These are phyloP conservation scores for Latheticus oryzae DNA, from an alignment of 2,888 invertebrate species.

Conservation along the genomic window DNA sequence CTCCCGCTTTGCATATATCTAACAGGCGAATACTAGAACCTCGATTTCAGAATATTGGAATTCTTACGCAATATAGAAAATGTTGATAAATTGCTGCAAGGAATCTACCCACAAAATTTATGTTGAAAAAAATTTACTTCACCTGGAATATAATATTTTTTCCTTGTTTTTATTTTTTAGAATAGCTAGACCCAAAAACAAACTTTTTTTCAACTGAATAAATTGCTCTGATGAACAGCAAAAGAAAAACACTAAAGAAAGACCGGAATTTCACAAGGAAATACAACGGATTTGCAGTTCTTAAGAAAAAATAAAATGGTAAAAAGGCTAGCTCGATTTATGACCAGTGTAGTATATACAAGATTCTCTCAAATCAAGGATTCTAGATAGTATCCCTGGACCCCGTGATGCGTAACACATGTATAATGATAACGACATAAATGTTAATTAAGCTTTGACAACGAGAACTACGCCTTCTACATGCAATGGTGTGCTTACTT, in stretches of 20 bases:
- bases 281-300: slow-evolving; percentile 33
- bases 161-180: slow-evolving; percentile 22
- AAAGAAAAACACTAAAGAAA: slow-evolving; percentile 27
- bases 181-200: slow-evolving; percentile 17
- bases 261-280: slow-evolving; percentile 21
- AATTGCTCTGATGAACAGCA: slow-evolving; percentile 21
- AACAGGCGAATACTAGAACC: slow-evolving; percentile 43
- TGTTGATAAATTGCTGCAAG: too few relatives aligned
- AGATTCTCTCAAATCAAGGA: slow-evolving; percentile 3
- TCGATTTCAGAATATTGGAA: slow-evolving; percentile 42
- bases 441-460: slow-evolving; percentile 54
- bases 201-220: slow-evolving; percentile 30
- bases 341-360: slow-evolving; percentile 11
- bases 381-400: slow-evolving; percentile 44
- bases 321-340: too few relatives aligned
- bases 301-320: too few relatives aligned
- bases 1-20: slow-evolving; percentile 52
- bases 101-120: too few relatives aligned
- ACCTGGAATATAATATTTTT: slow-evolving; percentile 22
- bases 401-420: slow-evolving; percentile 48
- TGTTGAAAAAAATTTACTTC: slow-evolving; percentile 25
- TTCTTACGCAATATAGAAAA: too few relatives aligned
- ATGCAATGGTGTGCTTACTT: slow-evolving; percentile 33
- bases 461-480: slow-evolving; percentile 39
- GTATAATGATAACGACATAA: slow-evolving; percentile 53